Evolutionary conservation across 2,888 invertebrate genomes (phyloP).

Genomic region (Eudiplozoon nipponicum): DNA sequence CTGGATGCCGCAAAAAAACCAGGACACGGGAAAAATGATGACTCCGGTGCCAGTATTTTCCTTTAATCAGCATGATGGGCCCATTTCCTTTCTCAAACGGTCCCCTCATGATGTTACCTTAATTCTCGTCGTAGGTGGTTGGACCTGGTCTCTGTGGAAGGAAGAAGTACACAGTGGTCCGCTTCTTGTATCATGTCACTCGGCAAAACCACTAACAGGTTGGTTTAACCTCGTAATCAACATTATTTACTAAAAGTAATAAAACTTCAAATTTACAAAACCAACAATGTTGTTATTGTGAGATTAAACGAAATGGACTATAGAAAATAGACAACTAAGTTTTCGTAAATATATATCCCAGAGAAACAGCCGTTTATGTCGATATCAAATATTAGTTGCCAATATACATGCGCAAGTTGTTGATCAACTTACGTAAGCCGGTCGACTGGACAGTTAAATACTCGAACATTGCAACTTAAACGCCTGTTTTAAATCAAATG

Average conservation of each 20-base stretch:
- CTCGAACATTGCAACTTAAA: too few species aligned
- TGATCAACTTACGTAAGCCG: too few species aligned
- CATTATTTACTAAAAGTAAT: not conserved
- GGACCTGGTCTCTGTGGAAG: constrained; percentile 42
- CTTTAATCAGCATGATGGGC: constrained; percentile 24
- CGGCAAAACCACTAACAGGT: constrained; percentile 12
- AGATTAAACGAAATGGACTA: too few species aligned
- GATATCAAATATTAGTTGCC: too few species aligned
- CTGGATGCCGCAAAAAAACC: constrained; percentile 29
- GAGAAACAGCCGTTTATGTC: too few species aligned
- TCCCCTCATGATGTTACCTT: constrained; percentile 38
- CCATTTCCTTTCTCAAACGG: constrained; percentile 22
- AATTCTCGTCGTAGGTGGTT: constrained; percentile 41
- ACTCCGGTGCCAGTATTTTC: constrained; percentile 27
- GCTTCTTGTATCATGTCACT: not conserved
- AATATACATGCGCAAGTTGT: too few species aligned
- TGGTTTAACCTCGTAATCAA: too few species aligned
- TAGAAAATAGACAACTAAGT: too few species aligned
- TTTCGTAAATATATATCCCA: too few species aligned
- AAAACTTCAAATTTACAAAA: not conserved
- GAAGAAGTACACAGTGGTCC: constrained; percentile 32
- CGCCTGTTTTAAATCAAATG: too few species aligned
- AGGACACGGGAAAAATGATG: constrained; percentile 26
- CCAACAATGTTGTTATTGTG: too few species aligned
- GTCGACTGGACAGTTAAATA: too few species aligned